These are phyloP conservation scores for Lithophane semibrunnea DNA, from an alignment of 2,888 invertebrate species.

Conservation along the genomic window DNA sequence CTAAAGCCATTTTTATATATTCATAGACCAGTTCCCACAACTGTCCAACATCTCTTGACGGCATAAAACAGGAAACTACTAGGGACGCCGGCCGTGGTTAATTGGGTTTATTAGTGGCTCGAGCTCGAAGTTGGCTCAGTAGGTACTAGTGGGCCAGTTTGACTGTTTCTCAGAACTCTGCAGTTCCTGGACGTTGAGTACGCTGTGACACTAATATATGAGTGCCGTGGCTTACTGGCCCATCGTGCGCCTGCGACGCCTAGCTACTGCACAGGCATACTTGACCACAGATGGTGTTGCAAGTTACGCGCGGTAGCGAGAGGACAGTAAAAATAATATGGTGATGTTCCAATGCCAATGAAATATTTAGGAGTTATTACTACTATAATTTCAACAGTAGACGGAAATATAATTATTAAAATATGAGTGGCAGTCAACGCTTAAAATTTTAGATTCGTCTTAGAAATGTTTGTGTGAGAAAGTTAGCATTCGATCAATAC, in stretches of 20 bases:
- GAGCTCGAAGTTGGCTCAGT: not conserved
- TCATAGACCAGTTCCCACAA: not conserved
- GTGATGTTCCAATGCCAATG: not conserved
- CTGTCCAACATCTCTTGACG: not conserved
- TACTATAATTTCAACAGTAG: not conserved
- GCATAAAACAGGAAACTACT: not conserved
- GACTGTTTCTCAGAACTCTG: constrained; percentile 26
- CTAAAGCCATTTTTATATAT: too few species aligned
- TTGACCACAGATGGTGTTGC: constrained; percentile 25
- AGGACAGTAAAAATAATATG: not conserved
- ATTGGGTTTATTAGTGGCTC: not conserved
- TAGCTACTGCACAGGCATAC: constrained; percentile 36
- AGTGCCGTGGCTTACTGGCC: constrained; percentile 56
- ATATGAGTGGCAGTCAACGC: not conserved
- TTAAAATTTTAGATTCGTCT: not conserved
- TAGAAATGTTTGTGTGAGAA: not conserved
- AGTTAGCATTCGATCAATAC: not conserved
- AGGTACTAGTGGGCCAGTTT: constrained; percentile 16
- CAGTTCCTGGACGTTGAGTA: constrained; percentile 30
- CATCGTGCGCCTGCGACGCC: constrained; percentile 40
- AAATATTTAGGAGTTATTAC: not conserved
- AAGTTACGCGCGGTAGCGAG: constrained; percentile 9
- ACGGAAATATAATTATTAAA: not conserved
- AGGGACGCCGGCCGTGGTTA: not conserved
- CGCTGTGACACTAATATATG: constrained; percentile 35